Conservation (phyloP, 2,113 vertebrate species). For the Phaetusa simplex region DNA sequence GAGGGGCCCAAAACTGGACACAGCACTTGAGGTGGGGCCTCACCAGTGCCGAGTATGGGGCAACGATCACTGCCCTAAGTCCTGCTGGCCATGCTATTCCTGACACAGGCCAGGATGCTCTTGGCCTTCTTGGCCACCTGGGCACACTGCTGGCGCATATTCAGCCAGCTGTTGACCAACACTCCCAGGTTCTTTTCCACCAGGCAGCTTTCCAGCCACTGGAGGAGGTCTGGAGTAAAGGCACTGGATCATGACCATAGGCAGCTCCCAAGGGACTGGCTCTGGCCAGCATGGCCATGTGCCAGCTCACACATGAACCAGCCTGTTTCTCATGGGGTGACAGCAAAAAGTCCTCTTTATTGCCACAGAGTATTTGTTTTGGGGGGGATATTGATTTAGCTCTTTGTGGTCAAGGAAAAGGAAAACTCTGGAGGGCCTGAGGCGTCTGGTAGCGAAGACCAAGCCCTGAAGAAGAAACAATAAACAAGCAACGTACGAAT, state of each 20-base stretch:
- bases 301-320: background rate
- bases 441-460: background rate
- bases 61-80: background rate
- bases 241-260: background rate
- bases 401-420: background rate
- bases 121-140: background rate
- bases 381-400: background rate
- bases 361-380: background rate
- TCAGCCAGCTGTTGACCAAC: background rate
- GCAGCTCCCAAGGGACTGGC: background rate
- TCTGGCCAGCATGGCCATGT: rapidly evolving
- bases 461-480: background rate
- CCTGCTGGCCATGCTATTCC: background rate
- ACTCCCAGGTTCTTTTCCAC: background rate
- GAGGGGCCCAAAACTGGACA: background rate
- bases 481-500: background rate
- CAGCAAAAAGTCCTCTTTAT: background rate
- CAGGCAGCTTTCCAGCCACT: background rate
- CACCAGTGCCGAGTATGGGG: background rate
- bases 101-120: background rate
- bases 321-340: background rate
- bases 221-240: background rate
- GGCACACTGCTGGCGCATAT: background rate
- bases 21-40: background rate
- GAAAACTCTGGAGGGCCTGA: rapidly evolving